Evolutionary conservation across 2,888 invertebrate species (phyloP).

Genomic region (Mallateleia sp.): DNA sequence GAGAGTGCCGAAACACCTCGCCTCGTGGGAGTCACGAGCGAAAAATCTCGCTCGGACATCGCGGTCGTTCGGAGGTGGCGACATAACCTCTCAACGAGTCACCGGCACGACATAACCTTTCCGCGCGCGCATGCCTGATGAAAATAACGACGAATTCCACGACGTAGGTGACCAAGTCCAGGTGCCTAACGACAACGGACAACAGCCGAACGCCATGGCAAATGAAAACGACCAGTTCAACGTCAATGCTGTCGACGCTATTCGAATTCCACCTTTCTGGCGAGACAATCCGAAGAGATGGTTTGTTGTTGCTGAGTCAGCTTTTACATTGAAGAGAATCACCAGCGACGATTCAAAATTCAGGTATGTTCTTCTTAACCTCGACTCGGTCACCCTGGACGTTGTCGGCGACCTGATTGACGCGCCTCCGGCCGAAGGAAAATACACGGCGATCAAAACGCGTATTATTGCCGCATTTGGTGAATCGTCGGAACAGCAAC

Average conservation of each 20-base stretch:
- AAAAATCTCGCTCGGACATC: too few species aligned
- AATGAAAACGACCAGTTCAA: too few species aligned
- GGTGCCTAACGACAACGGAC: too few species aligned
- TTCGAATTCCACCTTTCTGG: slow-evolving; percentile 22
- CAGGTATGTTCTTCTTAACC: slow-evolving; percentile 8
- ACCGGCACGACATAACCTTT: too few species aligned
- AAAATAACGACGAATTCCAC: too few species aligned
- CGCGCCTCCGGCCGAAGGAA: background rate
- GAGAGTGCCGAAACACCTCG: background rate
- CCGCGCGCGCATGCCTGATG: too few species aligned
- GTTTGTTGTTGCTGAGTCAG: slow-evolving; percentile 36
- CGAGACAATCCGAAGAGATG: slow-evolving; percentile 24
- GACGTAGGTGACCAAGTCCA: too few species aligned
- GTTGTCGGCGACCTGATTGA: background rate
- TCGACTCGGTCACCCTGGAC: background rate
- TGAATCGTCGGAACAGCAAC: background rate
- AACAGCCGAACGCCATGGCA: too few species aligned
- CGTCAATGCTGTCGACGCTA: background rate
- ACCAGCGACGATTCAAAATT: slow-evolving; percentile 39
- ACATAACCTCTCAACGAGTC: too few species aligned
- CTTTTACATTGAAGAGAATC: slow-evolving; percentile 30
- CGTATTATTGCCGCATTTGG: background rate
- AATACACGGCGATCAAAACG: background rate
- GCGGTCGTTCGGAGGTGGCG: background rate
- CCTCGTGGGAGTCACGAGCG: background rate